Percentiles rank a stretch among this genome's conserved stretches.
Conservation (phyloP, 2,797 vertebrate genomes). For the Poeciliopsis presidionis region DNA sequence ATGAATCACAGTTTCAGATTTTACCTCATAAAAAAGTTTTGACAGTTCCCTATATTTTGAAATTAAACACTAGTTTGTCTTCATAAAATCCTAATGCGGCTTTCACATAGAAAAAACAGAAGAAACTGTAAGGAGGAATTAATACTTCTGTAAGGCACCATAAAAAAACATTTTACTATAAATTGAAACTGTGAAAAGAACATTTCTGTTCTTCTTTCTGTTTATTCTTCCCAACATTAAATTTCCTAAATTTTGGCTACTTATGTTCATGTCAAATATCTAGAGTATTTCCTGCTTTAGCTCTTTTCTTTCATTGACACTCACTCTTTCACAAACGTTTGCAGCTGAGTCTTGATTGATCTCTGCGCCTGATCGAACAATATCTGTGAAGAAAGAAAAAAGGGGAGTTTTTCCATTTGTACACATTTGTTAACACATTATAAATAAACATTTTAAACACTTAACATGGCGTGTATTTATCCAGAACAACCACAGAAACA, state of each 20-base stretch:
- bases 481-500: background rate
- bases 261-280: background rate
- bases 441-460: background rate
- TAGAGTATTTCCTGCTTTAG: background rate
- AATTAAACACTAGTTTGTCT: background rate
- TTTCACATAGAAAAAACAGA: background rate
- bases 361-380: conserved; percentile 97
- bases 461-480: background rate
- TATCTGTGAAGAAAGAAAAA: conserved; percentile 83
- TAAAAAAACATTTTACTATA: background rate
- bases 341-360: conserved; percentile 97
- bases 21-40: background rate
- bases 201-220: background rate
- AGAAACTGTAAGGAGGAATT: background rate
- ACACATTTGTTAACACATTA: background rate
- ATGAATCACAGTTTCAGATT: background rate
- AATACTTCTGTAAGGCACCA: background rate
- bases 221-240: background rate
- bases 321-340: conserved; percentile 98
- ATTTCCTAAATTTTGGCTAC: background rate
- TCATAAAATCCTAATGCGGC: background rate
- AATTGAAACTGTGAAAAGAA: background rate
- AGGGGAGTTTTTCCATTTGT: conserved; percentile 8
- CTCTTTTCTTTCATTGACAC: conserved; percentile 63
- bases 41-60: background rate